Percentiles rank a stretch among this genome's conserved stretches.
phyloP scores from a whole-genome alignment of 2,113 vertebrate genomes.

The Lucifuga dentata region DNA sequence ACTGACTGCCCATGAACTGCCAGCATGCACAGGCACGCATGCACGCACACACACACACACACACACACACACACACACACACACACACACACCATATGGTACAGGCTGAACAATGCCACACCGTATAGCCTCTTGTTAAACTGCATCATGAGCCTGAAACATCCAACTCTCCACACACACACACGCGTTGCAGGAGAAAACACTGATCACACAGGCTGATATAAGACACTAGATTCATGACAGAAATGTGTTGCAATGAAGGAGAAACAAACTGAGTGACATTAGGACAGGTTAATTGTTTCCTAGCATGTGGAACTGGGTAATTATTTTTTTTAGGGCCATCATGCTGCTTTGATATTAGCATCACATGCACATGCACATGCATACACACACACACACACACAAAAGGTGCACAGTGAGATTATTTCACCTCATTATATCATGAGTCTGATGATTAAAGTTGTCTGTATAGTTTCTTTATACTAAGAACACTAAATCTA shows the following conservation, averaged over 20 bases:
- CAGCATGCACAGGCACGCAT: constrained; percentile 11
- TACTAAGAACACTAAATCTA: too few species aligned
- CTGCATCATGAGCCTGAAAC: not conserved
- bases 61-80: constrained; percentile 1
- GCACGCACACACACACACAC: constrained; percentile 16
- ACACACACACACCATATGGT: constrained; percentile 66
- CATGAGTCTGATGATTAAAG: too few species aligned
- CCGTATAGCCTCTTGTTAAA: constrained; percentile 4
- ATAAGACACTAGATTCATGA: too few species aligned
- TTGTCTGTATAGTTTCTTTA: too few species aligned
- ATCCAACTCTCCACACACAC: not conserved
- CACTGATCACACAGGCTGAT: too few species aligned
- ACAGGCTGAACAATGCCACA: constrained; percentile 46
- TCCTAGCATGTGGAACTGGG: constrained; percentile 1
- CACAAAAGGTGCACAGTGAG: too few species aligned
- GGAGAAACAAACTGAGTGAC: not conserved
- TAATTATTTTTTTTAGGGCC: not conserved
- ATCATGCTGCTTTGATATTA: constrained; percentile 10
- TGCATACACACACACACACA: too few species aligned
- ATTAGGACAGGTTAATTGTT: not conserved
- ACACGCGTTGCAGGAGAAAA: too few species aligned
- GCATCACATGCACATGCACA: too few species aligned
- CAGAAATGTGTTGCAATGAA: too few species aligned
- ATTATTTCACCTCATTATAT: not conserved
- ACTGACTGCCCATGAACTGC: constrained; percentile 61